Base-by-base conservation (phyloP, 2,113 vertebrate genomes). In the Todiramphus chloris region DNA sequence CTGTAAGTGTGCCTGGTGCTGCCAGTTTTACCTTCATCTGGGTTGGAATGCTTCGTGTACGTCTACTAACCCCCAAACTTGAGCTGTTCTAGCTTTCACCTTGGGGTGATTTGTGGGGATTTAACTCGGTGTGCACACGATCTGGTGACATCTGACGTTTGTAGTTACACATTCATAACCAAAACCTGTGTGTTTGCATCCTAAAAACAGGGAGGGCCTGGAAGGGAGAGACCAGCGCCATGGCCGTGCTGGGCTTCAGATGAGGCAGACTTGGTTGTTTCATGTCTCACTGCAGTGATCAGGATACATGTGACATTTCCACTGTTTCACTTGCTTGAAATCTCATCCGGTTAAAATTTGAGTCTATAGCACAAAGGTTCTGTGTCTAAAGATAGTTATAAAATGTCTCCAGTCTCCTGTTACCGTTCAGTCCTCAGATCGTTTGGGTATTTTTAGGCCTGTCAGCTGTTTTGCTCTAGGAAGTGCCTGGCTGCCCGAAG, bases 371-470 rank as follows among this genome's bases (percentile, higher is more conserved):
- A 72, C 83, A 56, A 82, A 84, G 87, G 64, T 59, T 82, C 70
- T 82, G 37, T 85, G 72, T 85, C 96, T 94, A 93, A 92, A 96
- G 87, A 95, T 96, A 94, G 91, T 46, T 89, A 6, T 4, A 27
- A 58, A 48, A 66, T 68, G 68, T 85, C 79, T 93, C 74, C 28
- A 33, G 86, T 76, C 89, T 94, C 91, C 91, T 81, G 1, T 95
- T 95, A 80, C 93, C 55, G 41, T 33, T 87, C 89, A 70, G 89
- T 41, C 93, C 58, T 87, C 28, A 37, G 86, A 78, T 64, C 75
- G 83, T 82, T 20, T 1, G 84, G 87, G 3, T 96, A 94, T 92
- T 96, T 96, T 96, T 94, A 94, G 96, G 25, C n/a, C 56, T 77
- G 88, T 79, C 96, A 96, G 92, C 95, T 95, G 96, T 39, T 76